These are phyloP conservation scores for Eutolmus rufibarbis DNA, from an alignment of 2,888 invertebrate genomes.

Conservation along the genomic window DNA sequence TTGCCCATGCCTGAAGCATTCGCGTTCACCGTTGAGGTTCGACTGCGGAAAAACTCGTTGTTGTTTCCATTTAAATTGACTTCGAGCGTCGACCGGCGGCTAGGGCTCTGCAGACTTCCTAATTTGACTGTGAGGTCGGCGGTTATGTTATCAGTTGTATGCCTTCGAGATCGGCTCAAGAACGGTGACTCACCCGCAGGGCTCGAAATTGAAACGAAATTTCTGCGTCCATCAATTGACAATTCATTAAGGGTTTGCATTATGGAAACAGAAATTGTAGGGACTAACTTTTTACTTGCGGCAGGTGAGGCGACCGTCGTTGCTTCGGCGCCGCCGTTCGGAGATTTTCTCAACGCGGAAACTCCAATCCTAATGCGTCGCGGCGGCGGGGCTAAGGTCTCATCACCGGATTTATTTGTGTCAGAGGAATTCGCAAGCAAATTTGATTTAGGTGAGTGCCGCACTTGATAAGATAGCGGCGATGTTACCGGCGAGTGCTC, in stretches of 20 bases:
- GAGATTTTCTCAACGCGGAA: conserved; percentile 35
- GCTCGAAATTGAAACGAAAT: conserved; percentile 50
- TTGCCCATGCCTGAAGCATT: conserved; percentile 37
- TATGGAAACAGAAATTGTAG: conserved; percentile 56
- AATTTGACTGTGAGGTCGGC: conserved; percentile 29
- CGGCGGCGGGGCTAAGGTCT: conserved; percentile 7
- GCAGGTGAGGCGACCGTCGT: conserved; percentile 39
- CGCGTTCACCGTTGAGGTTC: conserved; percentile 55
- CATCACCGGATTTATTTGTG: conserved; percentile 38
- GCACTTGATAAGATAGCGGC: conserved; percentile 28
- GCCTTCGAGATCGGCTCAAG: background rate
- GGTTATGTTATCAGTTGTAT: conserved; percentile 30
- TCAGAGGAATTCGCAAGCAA: conserved; percentile 16
- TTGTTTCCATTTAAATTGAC: conserved; percentile 14
- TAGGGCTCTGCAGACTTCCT: background rate
- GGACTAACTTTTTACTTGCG: conserved; percentile 52
- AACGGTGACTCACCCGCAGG: conserved; percentile 32
- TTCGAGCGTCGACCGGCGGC: conserved; percentile 2
- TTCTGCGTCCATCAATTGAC: conserved; percentile 48
- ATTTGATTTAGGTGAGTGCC: conserved; percentile 31
- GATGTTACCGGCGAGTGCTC: conserved; percentile 49
- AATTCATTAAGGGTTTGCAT: conserved; percentile 60
- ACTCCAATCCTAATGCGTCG: conserved; percentile 40
- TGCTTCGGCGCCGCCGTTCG: background rate
- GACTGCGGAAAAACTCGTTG: conserved; percentile 22